phyloP scores from a whole-genome alignment of 2,888 invertebrate genomes.

The Seira musarum region DNA sequence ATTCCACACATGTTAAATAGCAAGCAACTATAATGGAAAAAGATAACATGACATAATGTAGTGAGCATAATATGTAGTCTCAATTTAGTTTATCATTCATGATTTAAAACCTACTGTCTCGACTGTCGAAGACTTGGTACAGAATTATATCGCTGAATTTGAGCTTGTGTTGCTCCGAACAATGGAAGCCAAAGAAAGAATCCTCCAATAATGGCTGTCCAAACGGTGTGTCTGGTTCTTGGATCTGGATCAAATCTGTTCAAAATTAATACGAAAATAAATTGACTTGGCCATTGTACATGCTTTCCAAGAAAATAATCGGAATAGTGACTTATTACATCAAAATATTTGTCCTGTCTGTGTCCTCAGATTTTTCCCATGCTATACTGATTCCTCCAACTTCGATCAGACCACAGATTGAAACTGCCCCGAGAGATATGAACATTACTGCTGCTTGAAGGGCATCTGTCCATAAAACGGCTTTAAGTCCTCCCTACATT shows the following conservation, averaged over 20 bases:
- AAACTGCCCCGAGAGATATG: constrained; percentile 42
- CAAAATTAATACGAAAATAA: neutral
- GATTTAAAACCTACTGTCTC: constrained; percentile 46
- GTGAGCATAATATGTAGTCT: too few species aligned
- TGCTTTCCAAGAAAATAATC: neutral
- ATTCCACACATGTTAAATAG: constrained; percentile 64
- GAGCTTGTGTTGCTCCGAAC: constrained; percentile 64
- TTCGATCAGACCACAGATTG: constrained; percentile 58
- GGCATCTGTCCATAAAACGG: constrained; percentile 59
- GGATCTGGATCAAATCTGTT: constrained; percentile 55
- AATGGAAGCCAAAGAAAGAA: constrained; percentile 63
- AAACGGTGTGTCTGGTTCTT: constrained; percentile 63
- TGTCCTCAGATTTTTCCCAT: constrained; percentile 46
- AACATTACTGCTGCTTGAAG: constrained; percentile 64
- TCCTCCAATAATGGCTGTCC: constrained; percentile 61
- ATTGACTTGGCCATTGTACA: neutral
- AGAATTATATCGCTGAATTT: constrained; percentile 65
- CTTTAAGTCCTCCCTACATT: constrained; percentile 65
- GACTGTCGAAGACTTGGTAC: constrained; percentile 60
- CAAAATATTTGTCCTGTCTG: constrained; percentile 51
- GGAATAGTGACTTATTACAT: constrained; percentile 27
- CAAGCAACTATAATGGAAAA: constrained; percentile 47
- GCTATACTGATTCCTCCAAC: constrained; percentile 59
- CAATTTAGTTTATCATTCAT: too few species aligned
- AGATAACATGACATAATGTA: neutral